Conservation (phyloP, 2,113 vertebrate genomes). For the Daphoenositta chrysoptera region DNA sequence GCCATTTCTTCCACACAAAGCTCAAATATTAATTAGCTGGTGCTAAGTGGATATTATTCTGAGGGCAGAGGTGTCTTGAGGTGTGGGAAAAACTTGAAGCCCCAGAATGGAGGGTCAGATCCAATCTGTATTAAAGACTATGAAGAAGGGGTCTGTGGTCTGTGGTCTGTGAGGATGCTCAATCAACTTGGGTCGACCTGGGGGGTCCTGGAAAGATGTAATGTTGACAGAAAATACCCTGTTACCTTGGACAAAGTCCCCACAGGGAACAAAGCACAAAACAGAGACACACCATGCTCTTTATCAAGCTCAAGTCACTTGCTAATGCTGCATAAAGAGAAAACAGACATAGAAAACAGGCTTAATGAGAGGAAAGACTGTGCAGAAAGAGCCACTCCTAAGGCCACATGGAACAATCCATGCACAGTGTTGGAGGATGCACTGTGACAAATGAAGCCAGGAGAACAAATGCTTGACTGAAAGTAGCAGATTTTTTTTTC, state of each 20-base stretch:
- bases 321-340: not conserved
- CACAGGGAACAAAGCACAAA: not conserved
- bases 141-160: not conserved
- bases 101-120: not conserved
- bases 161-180: accelerated
- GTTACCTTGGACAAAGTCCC: not conserved
- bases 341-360: not conserved
- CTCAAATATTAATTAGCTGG: not conserved
- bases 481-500: not conserved
- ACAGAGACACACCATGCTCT: not conserved
- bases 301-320: not conserved
- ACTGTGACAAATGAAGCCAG: not conserved
- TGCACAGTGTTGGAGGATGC: not conserved
- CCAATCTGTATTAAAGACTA: not conserved
- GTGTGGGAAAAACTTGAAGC: not conserved
- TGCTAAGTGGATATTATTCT: not conserved
- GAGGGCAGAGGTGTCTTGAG: not conserved
- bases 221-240: not conserved
- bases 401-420: not conserved
- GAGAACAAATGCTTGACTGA: not conserved
- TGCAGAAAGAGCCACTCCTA: not conserved
- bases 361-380: not conserved
- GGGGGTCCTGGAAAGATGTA: not conserved
- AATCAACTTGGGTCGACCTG: accelerated
- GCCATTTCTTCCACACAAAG: not conserved